Base-by-base conservation (phyloP, 2,888 invertebrate genomes). In the Pammene fasciana region DNA sequence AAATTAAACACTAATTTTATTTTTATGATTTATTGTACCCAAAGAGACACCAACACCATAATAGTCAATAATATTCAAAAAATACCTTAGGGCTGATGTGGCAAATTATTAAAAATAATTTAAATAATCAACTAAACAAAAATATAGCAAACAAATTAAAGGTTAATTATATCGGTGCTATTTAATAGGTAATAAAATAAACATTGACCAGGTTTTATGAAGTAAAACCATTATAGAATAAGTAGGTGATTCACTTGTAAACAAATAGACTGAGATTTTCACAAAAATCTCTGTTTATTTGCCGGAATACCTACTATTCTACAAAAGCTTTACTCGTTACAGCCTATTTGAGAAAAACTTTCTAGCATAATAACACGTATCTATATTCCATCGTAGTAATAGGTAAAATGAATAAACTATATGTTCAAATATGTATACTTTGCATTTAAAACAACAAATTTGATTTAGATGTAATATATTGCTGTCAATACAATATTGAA, bases 31-130 rank as follows among this genome's bases (percentile, higher is more conserved):
- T 83, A 83, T 78, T 80, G 71, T 68, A 78, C 81, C 85, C 84
- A 75, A 81, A 84, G 80, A 84, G 75, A 83, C 80, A 83, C 86
- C 86, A 78, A 75, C 82, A 85, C 83, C 84, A 57, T 71, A 48
- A 72, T 68, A 75, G 75, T 77, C 74, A 78, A 74, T 74, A 70
- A 59, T 70, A 67, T 71, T 68, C 4, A 16, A 73, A 74, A 74
- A 68, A 67, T 61, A 73, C 71, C 71, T 66, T 67, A 13, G 14
- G 60, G 68, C 16, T 60, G 60, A 48, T 61, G 38, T 36, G 61
- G 48, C 26, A 48, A 48, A 50, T 41, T 64, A 67, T 68, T 71
- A 68, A 54, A 34, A 10, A 50, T 50, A 7, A 34, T 13, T 7
- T 45, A 34, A 10, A 50, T 50, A 7, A 34, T 13, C 14, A 54